Conservation (phyloP, 2,113 vertebrate species). For the Gila orcuttii region DNA sequence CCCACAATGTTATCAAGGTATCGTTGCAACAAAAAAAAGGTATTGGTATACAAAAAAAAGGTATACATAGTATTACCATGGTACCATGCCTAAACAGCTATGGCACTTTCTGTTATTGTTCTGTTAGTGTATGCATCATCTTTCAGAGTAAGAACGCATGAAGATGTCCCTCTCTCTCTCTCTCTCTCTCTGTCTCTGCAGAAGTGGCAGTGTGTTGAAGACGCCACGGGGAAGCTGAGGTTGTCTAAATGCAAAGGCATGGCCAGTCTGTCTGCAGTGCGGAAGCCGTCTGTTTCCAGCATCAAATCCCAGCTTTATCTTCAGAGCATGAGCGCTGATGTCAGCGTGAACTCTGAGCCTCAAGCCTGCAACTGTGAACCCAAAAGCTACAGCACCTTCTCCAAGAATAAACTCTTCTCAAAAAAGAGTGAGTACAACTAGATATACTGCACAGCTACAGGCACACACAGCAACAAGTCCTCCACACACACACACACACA, state of each 20-base stretch:
- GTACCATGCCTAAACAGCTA: not conserved
- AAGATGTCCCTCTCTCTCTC: not conserved
- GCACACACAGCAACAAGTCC: constrained; percentile 21
- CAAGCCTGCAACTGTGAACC: constrained; percentile 81
- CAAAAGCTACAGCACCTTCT: constrained; percentile 71
- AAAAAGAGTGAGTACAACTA: constrained; percentile 85
- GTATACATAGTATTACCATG: not conserved
- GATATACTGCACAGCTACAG: not conserved
- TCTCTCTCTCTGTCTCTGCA: constrained; percentile 57
- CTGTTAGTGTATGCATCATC: not conserved
- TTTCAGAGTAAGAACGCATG: not conserved
- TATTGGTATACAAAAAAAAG: not conserved
- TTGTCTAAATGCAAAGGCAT: constrained; percentile 90
- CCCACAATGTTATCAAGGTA: not conserved
- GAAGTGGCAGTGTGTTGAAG: constrained; percentile 98
- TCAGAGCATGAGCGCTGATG: constrained; percentile 46
- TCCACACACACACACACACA: too few relatives aligned
- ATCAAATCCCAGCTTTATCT: constrained; percentile 81
- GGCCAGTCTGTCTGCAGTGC: constrained; percentile 55
- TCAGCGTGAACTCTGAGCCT: constrained; percentile 19
- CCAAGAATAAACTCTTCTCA: constrained; percentile 84
- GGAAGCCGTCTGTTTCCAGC: constrained; percentile 73
- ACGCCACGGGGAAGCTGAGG: constrained; percentile 85
- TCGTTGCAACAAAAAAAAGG: too few relatives aligned
- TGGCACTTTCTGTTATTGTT: not conserved